Conservation (phyloP, 2,888 invertebrate genomes). For the Coleophora deauratella region DNA sequence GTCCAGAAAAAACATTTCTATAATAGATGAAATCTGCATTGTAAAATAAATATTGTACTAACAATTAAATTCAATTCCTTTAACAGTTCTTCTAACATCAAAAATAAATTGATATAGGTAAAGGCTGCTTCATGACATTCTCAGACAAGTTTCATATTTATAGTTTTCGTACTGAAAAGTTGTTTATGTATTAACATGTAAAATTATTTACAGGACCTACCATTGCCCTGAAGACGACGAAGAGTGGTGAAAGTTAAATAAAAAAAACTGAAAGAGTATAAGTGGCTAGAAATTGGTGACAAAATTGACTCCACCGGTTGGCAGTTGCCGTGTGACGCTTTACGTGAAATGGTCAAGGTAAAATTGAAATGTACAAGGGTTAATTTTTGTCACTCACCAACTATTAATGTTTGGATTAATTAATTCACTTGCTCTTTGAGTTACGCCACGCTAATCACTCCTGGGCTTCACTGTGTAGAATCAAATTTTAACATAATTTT, state of each 20-base stretch:
- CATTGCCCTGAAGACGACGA: slow-evolving; percentile 51
- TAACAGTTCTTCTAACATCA: too few relatives aligned
- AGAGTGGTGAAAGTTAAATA: too few relatives aligned
- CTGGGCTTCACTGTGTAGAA: slow-evolving; percentile 50
- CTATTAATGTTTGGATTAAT: slow-evolving; percentile 31
- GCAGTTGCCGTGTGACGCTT: slow-evolving; percentile 48
- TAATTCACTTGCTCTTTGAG: slow-evolving; percentile 44
- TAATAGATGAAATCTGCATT: too few relatives aligned
- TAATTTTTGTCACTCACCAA: too few relatives aligned
- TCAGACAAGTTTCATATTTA: not conserved
- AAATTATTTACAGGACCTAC: slow-evolving; percentile 27
- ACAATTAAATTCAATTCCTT: too few relatives aligned
- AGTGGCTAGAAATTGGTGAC: slow-evolving; percentile 48
- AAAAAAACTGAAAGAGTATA: slow-evolving; percentile 21
- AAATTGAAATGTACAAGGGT: slow-evolving; percentile 36
- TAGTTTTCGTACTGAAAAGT: not conserved
- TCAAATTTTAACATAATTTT: slow-evolving; percentile 22
- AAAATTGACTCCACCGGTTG: slow-evolving; percentile 38
- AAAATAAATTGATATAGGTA: too few relatives aligned
- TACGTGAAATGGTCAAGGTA: slow-evolving; percentile 73
- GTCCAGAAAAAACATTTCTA: too few relatives aligned
- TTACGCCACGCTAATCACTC: slow-evolving; percentile 63
- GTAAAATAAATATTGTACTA: too few relatives aligned
- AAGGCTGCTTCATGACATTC: not conserved
- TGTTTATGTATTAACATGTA: slow-evolving; percentile 3